Percentiles rank a stretch among this genome's conserved stretches.
These are phyloP conservation scores for Mixornis gularis DNA, from an alignment of 2,113 vertebrate species.

Conservation along the genomic window DNA sequence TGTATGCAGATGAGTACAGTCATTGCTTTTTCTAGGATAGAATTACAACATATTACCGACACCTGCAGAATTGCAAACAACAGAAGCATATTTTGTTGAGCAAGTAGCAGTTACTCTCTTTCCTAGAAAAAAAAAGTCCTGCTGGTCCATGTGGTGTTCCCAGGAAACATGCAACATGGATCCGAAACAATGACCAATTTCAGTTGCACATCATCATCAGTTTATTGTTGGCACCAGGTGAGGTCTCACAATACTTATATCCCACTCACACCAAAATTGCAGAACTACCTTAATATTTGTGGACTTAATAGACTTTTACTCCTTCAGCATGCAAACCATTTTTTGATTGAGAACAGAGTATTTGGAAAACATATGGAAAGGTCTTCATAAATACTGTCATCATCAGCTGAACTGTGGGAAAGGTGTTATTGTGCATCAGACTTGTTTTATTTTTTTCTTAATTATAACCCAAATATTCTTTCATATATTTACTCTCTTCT, in stretches of 20 bases:
- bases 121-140: not conserved
- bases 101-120: not conserved
- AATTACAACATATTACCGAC: not conserved
- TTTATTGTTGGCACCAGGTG: not conserved
- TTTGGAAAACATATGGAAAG: not conserved
- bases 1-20: not conserved
- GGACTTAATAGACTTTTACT: not conserved
- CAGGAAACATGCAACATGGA: rapidly evolving
- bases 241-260: not conserved
- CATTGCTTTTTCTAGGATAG: not conserved
- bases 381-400: not conserved
- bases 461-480: not conserved
- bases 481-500: no score
- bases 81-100: not conserved
- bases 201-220: not conserved
- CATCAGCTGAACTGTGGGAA: not conserved
- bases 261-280: not conserved
- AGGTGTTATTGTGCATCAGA: rapidly evolving
- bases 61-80: not conserved
- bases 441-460: not conserved
- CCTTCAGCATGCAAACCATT: not conserved
- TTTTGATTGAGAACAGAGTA: not conserved
- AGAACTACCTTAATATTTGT: not conserved
- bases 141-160: not conserved
- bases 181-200: not conserved